Conservation (phyloP, 2,888 invertebrate genomes). For the Macropis europaea region DNA sequence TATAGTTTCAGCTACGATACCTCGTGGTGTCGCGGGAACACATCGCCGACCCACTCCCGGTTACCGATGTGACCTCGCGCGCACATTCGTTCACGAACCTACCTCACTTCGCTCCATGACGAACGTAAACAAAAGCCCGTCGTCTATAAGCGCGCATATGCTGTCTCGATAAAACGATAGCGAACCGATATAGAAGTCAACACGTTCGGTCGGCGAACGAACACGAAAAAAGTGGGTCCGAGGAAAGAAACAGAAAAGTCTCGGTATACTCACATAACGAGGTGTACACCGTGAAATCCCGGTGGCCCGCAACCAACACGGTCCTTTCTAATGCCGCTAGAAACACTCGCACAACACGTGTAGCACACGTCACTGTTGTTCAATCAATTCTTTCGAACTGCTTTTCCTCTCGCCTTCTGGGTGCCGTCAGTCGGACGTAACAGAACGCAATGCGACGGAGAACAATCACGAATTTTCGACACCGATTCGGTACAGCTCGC, state of each 20-base stretch:
- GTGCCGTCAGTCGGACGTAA: background rate
- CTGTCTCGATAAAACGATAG: too few species aligned
- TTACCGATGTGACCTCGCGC: slow-evolving; percentile 46
- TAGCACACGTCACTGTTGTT: slow-evolving; percentile 59
- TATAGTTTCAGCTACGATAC: too few species aligned
- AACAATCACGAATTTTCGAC: slow-evolving; percentile 24
- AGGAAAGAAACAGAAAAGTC: background rate
- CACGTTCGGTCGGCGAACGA: background rate
- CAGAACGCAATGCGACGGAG: slow-evolving; percentile 9
- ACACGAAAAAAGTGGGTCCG: background rate
- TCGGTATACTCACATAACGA: slow-evolving; percentile 68
- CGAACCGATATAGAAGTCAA: too few species aligned
- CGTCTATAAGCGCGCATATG: too few species aligned
- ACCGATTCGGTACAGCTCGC: slow-evolving; percentile 36
- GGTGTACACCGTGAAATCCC: slow-evolving; percentile 63
- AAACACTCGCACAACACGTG: slow-evolving; percentile 68
- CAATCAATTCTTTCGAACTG: slow-evolving; percentile 11
- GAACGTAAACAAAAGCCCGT: slow-evolving; percentile 62
- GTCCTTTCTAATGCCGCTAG: slow-evolving; percentile 9
- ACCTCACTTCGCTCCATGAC: slow-evolving; percentile 51
- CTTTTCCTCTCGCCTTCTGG: background rate
- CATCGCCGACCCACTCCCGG: slow-evolving; percentile 49
- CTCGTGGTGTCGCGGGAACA: slow-evolving; percentile 27
- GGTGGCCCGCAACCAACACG: slow-evolving; percentile 43
- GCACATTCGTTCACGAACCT: slow-evolving; percentile 59